Evolutionary conservation across 2,113 vertebrate species (phyloP).

Genomic region (Uropsilus gracilis): DNA sequence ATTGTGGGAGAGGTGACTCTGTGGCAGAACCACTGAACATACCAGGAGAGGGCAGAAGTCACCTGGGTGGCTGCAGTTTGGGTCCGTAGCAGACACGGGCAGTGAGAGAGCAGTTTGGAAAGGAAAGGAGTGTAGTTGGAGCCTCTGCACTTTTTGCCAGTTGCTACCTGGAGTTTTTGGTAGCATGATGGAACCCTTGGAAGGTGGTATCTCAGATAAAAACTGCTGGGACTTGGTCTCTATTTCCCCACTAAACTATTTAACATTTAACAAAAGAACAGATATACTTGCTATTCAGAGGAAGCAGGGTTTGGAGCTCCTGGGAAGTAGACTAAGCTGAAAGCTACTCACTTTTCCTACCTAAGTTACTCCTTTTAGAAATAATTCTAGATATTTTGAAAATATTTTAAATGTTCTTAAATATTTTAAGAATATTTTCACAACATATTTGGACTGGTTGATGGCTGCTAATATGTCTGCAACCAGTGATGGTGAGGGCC

Average conservation of each 20-base stretch:
- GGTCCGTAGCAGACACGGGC: not conserved
- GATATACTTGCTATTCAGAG: not conserved
- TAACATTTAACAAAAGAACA: not conserved
- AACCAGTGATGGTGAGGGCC: not conserved
- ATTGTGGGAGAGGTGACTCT: not conserved
- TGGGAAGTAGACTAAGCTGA: not conserved
- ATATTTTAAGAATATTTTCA: no score
- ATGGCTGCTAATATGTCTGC: not conserved
- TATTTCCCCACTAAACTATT: not conserved
- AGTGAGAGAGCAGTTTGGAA: not conserved
- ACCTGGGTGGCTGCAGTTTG: no score
- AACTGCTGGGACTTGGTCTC: not conserved
- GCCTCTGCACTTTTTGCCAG: not conserved
- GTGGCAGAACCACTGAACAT: not conserved
- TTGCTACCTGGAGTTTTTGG: not conserved
- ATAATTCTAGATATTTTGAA: no score
- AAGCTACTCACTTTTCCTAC: not conserved
- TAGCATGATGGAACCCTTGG: not conserved
- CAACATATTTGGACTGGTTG: not conserved
- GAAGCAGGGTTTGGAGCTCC: not conserved
- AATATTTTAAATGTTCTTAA: no score
- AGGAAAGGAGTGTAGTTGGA: not conserved
- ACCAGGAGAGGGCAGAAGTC: slow-evolving; percentile 8
- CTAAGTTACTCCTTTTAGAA: not conserved
- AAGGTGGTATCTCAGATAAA: not conserved